Evolutionary conservation across 2,113 vertebrate species (phyloP), one percentile per base, ranked within the genome.

Genomic region (Patagioenas fasciata): DNA sequence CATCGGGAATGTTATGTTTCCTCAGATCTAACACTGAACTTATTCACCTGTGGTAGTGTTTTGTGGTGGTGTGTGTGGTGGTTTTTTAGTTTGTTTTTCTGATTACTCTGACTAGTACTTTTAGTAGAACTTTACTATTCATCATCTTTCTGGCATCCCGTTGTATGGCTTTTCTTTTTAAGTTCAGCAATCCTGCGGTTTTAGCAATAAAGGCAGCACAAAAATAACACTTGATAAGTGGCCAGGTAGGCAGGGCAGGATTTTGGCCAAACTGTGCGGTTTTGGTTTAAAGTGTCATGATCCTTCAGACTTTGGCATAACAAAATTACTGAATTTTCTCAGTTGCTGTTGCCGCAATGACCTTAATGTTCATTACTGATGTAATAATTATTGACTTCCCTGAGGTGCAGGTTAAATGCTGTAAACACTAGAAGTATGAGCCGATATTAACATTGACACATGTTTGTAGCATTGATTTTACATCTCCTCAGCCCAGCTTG

Each of bases 391-490:
- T 78, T 79, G 83, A 79, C 70, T 91, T 87, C 65, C 40, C 50
- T 72, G 40, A 93, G 73, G 62, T 89, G 57, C 78, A 82, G 86
- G 86, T 94, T 96, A 96, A 93, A 84, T 81, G 65, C 80, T 94
- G 86, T 92, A 77, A 95, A 66, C 57, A 73, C 28, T 58, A 85
- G 91, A 89, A 96, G 87, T 96, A 93, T 82, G 77, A 91, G 73
- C 31, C 73, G 66, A 85, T 94, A 87, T 93, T 86, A 96, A 31
- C 77, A 88, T 23, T 94, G 91, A 91, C 80, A 93, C 50, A 23
- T 48, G 57, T 91, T 93, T 80, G 65, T 75, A 54, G 66, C 77
- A 95, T 93, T 92, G 93, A 96, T 96, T 94, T 95, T 92, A 79
- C 65, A 85, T 92, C 58, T 89, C 12, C 84, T 62, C 50, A 58